Evolutionary conservation across 2,113 vertebrate genomes (phyloP), one percentile per base, ranked within the genome.

Genomic region (Puffinus mauretanicus): DNA sequence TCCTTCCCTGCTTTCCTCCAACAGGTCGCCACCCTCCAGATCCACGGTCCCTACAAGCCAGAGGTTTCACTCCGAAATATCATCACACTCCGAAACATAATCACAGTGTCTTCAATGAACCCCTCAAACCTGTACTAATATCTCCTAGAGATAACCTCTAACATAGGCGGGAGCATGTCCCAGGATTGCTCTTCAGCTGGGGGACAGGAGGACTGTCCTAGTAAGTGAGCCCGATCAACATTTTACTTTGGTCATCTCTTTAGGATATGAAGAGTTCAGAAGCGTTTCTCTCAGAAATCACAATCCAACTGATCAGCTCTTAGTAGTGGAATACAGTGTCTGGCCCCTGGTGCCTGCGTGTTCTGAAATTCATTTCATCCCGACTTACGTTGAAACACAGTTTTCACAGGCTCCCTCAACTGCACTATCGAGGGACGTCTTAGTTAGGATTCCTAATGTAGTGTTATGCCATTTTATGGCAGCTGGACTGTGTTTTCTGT

Each of bases 81-180:
- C 40, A 40, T 40, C 40, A 40, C 40, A 11, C n/a, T 70, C 51
- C 1, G 3, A 79, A 82, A 65, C 16, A 19, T 67, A 34, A 29
- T 7, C 7, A 11, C 36, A 40, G 20, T 9, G 5, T 19, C 36
- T 60, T 26, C 16, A 19, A 30, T 19, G 21, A 64, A 5, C 6
- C 5, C 10, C 42, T 57, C 51, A 22, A 5, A 70, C n/a, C 29
- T 55, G 16, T 21, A 29, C 10, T 3, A 46, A 17, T 2, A 6
- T 2, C 5, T 11, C 18, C 40, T 29, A 12, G 26, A 40, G 46
- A 32, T 5, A 27, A 34, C 47, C 42, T 40, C 32, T 57, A 16
- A 7, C 9, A 5, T 1, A 42, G 52, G 8, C 1, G 1, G 16
- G 26, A 66, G 10, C 46, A 3, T 1, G 0, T 42, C 30, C 69